Evolutionary conservation across 2,888 invertebrate species (phyloP).

Genomic region (Poecilus cupreus): DNA sequence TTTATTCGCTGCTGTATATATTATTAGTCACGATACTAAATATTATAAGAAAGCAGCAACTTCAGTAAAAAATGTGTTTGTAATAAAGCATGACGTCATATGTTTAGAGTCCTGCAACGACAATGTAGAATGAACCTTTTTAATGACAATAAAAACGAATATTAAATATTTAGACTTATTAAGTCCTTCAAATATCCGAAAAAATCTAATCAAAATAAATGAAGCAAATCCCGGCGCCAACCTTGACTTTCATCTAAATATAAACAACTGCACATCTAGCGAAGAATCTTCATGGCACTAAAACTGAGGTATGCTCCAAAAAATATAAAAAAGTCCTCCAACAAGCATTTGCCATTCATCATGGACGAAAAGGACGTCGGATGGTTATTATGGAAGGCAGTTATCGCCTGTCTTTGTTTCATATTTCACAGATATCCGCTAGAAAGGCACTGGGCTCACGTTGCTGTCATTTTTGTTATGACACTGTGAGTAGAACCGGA

Average conservation of each 20-base stretch:
- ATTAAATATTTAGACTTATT: constrained; percentile 22
- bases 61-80: neutral
- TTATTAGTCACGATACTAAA: too few relatives aligned
- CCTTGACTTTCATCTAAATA: constrained; percentile 53
- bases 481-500: constrained; percentile 22
- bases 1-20: too few relatives aligned
- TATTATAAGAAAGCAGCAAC: neutral
- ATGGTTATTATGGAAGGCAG: neutral
- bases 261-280: constrained; percentile 20
- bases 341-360: constrained; percentile 16
- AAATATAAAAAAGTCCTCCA: neutral
- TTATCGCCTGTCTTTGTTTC: constrained; percentile 40
- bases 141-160: neutral
- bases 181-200: constrained; percentile 6
- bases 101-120: constrained; percentile 2
- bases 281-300: constrained; percentile 7
- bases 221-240: constrained; percentile 32
- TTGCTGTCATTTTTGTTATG: constrained; percentile 41
- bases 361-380: neutral
- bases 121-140: neutral
- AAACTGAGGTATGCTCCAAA: neutral
- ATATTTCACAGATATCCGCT: constrained; percentile 39
- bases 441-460: constrained; percentile 3
- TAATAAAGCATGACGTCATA: neutral
- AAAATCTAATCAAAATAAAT: constrained; percentile 45